Evolutionary conservation across 2,888 invertebrate genomes (phyloP), one percentile per base, ranked within the genome.

Genomic region (Eledona agricola): DNA sequence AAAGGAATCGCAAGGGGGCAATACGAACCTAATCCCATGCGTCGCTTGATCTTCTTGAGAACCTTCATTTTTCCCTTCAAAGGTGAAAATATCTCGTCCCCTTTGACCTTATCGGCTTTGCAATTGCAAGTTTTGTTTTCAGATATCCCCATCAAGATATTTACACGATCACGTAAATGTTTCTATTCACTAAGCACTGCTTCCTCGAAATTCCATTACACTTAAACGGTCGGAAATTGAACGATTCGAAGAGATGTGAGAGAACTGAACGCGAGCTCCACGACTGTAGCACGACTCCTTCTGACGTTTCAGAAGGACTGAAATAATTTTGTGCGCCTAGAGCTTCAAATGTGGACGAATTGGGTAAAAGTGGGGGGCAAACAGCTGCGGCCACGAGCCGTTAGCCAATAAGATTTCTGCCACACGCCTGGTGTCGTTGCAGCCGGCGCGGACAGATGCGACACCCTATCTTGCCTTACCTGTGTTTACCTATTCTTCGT

Each of bases 21-120:
- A 2, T 63, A 82, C 91, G 85, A 78, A 92, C 93, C 91, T 76
- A 93, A 78, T 68, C 93, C 92, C 75, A 93, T 92, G 71, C 90
- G 89, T 70, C 86, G 87, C 77, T 92, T 92, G 69, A 93, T 88
- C 75, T 92, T 93, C 82, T 93, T 93, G 58, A 93, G 79, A 56
- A 93, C 89, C 80, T 92, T 92, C 90, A 93, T 92, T 79, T 91
- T 92, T 75, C 80, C 80, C 63, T 79, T 78, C 51, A 81, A 66
- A 3, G 82, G 81, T 50, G 81, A 78, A 55, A 81, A 74, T 43
- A 79, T 74, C 55, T 74, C 77, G 59, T 66, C 66, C 49, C 58
- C 62, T 58, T 71, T 67, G 47, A 65, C 65, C 42, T 66, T 65
- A 49, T 70, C 70, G 55, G 64, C 66, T 64, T 72, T 70, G 70